Evolutionary conservation across 2,888 invertebrate species (phyloP), one percentile per base, ranked within the genome.

Genomic region (Chesias legatella): DNA sequence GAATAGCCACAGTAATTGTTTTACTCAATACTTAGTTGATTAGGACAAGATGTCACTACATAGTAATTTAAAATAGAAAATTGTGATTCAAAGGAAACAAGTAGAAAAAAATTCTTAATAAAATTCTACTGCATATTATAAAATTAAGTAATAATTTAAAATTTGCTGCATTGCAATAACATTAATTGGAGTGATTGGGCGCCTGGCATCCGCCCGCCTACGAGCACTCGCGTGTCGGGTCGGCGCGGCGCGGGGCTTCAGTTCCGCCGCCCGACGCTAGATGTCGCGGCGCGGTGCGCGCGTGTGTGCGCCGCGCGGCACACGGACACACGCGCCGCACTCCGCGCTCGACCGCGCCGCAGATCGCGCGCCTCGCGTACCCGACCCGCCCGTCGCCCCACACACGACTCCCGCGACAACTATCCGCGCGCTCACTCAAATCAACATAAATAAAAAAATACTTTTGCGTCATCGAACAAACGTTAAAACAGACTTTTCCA

Each of bases 301-400:
- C 79, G 70, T 79, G 81, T 79, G 82, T 79, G 80, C 75, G 75
- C 74, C 69, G 71, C 73, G n/a, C 67, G 65, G 60, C 72, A 70
- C 76, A 72, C 76, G 61, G 70, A 73, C 69, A 67, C 66, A 73
- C 69, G 79, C 72, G 72, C 70, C 74, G 67, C 85, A 84, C 83
- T 85, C 88, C 85, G 84, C 86, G 84, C 83, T 77, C 79, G 79
- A 79, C 85, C 78, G 81, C 88, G 88, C 79, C 67, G 78, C 73
- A 61, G 78, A 80, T 50, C 72, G 82, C 82, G 81, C 85, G 85
- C 73, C 56, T 81, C 79, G 79, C 73, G 76, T 75, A 56, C 56
- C 58, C 60, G 58, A 60, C 54, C 60, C 63, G 66, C 59, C 61
- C 56, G 60, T 51, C 55, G 57, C 60, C 56, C 56, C 56, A 66